Base-by-base conservation (phyloP, 2,113 vertebrate genomes). In the Sinocyclocheilus rhinocerous region DNA sequence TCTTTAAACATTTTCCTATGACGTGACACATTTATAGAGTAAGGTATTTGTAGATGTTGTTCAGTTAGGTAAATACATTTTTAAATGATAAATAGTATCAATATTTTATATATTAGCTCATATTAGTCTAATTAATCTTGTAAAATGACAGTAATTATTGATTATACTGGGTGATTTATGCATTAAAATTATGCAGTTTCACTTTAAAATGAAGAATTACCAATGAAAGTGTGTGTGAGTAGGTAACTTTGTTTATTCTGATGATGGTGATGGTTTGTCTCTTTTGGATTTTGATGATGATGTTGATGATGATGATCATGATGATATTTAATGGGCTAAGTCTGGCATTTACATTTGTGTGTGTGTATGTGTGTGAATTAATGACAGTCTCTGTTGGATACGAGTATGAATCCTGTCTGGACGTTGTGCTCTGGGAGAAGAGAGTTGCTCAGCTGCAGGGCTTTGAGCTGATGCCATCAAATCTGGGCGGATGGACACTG, bases 401-500 rank as follows among this genome's bases (percentile, higher is more conserved):
- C 65, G 98, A 99, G 93, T 99, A 98, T 55, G 98, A 99, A 90
- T 93, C 93, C 1, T 99, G 98, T 91, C 96, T 97, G 18, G 96
- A 96, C 55, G 93, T 97, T 77, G 93, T 99, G 91, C 95, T 99
- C 55, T 99, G 98, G 98, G 98, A 99, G 93, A 96, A 95, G 93
- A 96, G 97, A 91, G 97, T 96, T 0, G 97, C 97, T 20, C 91
- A 96, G 90, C 94, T 99, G 91, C 97, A 99, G 92, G 98, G 97
- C 39, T 99, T 98, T 90, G 97, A 99, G 91, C 94, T 99, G 95
- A 96, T 97, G 87, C 96, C 97, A 85, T 98, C 98, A 67, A 97
- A 98, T 91, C 95, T 99, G 82, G 98, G 98, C 73, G 97, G 97
- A 82, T 99, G 98, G 98, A 97, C 97, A 10, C 94, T 99, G 91